Conservation (phyloP, 2,888 invertebrate species). For the Rhamphomyia laevipes region DNA sequence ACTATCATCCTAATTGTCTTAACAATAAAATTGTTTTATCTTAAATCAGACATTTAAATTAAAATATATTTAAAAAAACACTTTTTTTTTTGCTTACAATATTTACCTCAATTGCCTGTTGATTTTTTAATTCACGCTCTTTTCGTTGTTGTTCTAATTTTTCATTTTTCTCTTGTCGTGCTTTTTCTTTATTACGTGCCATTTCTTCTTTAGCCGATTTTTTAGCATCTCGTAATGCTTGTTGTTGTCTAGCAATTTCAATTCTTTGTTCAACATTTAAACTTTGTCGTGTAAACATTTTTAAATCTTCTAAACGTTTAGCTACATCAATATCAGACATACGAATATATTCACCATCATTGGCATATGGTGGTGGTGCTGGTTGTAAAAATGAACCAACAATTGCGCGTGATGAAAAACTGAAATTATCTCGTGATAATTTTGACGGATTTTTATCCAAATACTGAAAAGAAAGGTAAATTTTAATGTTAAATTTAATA, state of each 20-base stretch:
- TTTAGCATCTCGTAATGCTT: constrained; percentile 63
- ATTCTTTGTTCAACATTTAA: constrained; percentile 65
- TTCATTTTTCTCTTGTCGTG: constrained; percentile 56
- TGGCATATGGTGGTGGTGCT: constrained; percentile 45
- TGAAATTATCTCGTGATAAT: constrained; percentile 78
- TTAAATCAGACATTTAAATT: no score
- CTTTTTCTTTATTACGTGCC: constrained; percentile 44
- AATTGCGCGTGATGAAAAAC: constrained; percentile 77
- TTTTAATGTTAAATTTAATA: background rate
- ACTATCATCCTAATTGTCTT: no score
- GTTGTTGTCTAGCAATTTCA: constrained; percentile 60
- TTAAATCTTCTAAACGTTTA: constrained; percentile 57
- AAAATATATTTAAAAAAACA: background rate
- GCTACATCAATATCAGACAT: constrained; percentile 73
- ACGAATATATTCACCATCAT: constrained; percentile 60
- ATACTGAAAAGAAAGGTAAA: constrained; percentile 44
- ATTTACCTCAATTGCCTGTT: constrained; percentile 77
- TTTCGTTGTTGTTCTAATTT: constrained; percentile 72
- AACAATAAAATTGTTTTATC: background rate
- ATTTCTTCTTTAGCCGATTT: constrained; percentile 56
- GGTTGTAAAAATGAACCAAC: constrained; percentile 88
- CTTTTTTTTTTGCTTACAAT: background rate
- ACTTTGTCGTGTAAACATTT: constrained; percentile 48
- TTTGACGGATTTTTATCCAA: constrained; percentile 58
- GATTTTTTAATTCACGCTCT: constrained; percentile 69